Base-by-base conservation (phyloP, 2,113 vertebrate genomes). In the Aviceda subcristata region DNA sequence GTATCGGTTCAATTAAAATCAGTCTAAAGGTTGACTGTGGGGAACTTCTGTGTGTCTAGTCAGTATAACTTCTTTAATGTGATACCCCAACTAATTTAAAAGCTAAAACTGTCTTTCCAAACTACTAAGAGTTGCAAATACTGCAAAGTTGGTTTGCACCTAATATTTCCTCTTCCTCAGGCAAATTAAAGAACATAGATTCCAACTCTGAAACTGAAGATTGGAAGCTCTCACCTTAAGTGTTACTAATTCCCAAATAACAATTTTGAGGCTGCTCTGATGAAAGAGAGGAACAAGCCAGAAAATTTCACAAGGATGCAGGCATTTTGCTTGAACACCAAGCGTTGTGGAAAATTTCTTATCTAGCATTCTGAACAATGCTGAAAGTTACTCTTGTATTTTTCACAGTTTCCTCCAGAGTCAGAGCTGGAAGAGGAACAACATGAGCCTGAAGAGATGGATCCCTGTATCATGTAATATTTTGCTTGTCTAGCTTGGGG, bases 51-150 rank as follows among this genome's bases (percentile, higher is more conserved):
- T 29, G 9, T 46, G 39, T 63, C 24, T 27, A 69, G 36, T n/a
- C 6, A 4, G 15, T 1, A 0, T 29, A 64, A 74, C 5, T 76
- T 79, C 56, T 16, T 36, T 38, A 32, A 83, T 6, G 12, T 1
- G 2, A 75, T 14, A 60, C 1, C 10, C 7, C 48, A 88, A 39
- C 10, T 60, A 46, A 67, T 41, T 74, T 45, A 50, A 75, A 90
- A 59, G 7, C 24, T 57, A 36, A 76, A 92, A 79, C 2, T 34
- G 13, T 27, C 36, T 81, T 68, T 32, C 56, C 41, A 45, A 88
- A 79, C 38, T 63, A 64, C 8, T 63, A 24, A 15, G 27, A 68
- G 20, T 17, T 19, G 32, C 64, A 91, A 96, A 45, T 34, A 60
- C 14, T 36, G 4, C 20, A 43, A 87, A 76, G 53, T 6, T 73